Percentiles rank a stretch among this genome's conserved stretches.
Evolutionary conservation across 2,797 vertebrate species (phyloP).

Genomic region (Trichosurus vulpecula): DNA sequence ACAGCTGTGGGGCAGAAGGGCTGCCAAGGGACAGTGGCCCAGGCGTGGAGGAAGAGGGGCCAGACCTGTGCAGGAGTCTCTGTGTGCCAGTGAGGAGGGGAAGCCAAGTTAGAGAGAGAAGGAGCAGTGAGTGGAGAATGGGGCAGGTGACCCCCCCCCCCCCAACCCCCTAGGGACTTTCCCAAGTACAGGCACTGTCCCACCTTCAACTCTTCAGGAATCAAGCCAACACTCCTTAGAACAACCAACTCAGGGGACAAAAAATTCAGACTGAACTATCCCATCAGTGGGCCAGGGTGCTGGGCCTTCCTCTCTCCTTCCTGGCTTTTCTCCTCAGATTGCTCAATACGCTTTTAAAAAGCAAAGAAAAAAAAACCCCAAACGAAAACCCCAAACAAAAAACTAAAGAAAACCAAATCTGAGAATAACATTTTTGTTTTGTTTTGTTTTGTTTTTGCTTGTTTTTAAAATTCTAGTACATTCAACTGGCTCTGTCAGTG

Average conservation of each 20-base stretch:
- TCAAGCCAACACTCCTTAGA: neutral
- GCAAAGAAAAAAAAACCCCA: neutral
- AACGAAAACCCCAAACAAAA: neutral
- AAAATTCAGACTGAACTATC: neutral
- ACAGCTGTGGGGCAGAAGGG: neutral
- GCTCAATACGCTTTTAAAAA: neutral
- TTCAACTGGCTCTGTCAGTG: neutral
- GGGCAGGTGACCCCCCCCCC: neutral
- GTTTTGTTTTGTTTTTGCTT: neutral
- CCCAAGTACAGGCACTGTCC: neutral
- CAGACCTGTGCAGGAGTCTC: neutral
- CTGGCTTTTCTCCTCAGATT: neutral
- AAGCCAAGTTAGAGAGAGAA: neutral
- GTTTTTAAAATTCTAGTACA: neutral
- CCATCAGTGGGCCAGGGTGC: neutral
- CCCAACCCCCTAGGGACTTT: neutral
- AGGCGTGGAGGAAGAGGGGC: neutral
- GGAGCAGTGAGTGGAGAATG: neutral
- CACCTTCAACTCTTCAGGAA: neutral
- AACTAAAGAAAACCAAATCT: neutral
- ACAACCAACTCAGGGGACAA: neutral
- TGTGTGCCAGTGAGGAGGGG: neutral
- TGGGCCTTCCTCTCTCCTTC: neutral
- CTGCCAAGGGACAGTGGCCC: neutral
- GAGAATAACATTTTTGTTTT: neutral